Evolutionary conservation across 1,140 invertebrate species (phyloP).

Genomic region (Amphibalanus amphitrite): DNA sequence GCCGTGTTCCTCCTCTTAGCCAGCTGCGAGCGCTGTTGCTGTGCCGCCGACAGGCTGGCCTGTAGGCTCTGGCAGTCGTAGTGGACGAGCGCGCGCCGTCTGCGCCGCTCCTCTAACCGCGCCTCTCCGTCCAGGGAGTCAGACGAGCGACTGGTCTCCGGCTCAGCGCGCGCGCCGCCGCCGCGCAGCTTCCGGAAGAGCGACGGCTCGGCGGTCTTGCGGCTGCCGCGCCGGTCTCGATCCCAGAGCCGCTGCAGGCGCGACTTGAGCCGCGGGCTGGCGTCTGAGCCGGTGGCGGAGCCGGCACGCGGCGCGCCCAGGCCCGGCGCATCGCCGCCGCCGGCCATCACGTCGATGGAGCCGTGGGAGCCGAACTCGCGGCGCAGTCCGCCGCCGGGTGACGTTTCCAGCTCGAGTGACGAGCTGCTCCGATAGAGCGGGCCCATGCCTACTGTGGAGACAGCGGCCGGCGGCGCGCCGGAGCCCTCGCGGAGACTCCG

Average conservation of each 20-base stretch:
- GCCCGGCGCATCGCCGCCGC: constrained; percentile 38
- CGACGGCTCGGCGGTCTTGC: constrained; percentile 20
- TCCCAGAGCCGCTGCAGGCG: constrained; percentile 34
- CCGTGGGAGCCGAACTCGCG: constrained; percentile 43
- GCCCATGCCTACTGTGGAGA: constrained; percentile 14
- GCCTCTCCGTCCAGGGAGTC: constrained; percentile 18
- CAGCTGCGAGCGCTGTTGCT: constrained; percentile 46
- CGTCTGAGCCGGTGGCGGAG: background rate
- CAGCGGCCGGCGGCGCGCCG: constrained; percentile 11
- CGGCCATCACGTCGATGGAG: constrained; percentile 44
- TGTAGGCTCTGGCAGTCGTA: constrained; percentile 80
- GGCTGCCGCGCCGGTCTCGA: background rate
- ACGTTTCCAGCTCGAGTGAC: constrained; percentile 41
- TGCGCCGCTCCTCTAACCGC: constrained; percentile 28
- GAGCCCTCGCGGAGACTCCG: constrained; percentile 10
- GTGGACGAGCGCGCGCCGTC: constrained; percentile 64
- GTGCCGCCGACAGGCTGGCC: constrained; percentile 29
- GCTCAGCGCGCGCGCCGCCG: constrained; percentile 10
- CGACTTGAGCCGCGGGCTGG: constrained; percentile 2
- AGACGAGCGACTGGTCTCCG: constrained; percentile 13
- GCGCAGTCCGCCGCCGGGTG: constrained; percentile 20
- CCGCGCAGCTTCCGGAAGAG: constrained; percentile 27
- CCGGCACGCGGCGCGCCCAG: constrained; percentile 23
- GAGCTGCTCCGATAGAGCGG: constrained; percentile 43
- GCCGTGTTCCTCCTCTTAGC: constrained; percentile 49